Base-by-base conservation (phyloP, 1,140 invertebrate genomes). In the Nebria ingens region DNA sequence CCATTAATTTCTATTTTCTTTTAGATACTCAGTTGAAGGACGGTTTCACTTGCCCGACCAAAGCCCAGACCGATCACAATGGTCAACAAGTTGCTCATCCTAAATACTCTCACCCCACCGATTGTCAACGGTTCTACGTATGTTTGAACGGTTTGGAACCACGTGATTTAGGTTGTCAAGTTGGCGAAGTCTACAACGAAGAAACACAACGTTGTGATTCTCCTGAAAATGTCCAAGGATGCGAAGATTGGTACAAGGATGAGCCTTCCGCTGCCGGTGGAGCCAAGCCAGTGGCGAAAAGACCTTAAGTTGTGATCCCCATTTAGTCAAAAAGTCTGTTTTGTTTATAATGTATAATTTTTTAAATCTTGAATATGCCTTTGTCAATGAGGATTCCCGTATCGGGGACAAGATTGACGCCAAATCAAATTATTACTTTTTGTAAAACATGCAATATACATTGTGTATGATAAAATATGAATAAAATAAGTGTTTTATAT, bases 101-200 rank as follows among this genome's bases (percentile, higher is more conserved):
- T n/a, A 88, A 89, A 64, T 93, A 84, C 70, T 77, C 88, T 1
- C 87, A 93, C 71, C 87, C 87, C 11, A 83, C 81, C 6, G 88
- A 92, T 67, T 93, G 91, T 71, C 88, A 91, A 70, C 87, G 89
- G 56, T 89, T 91, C 77, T 91, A 93, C 67, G 88, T 92, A 4
- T 94, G 91, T 70, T 73, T 93, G 56, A 92, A 89, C 68, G 87
- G 87, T 4, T 78, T 87, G 17, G 89, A 87, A 55, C 89, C 90
- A 1, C 79, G 90, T 58, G 86, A 92, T 70, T 79, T 91, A 54
- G 87, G 88, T 19, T 93, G 91, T 72, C 81, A 83, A 64, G 78
- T 84, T 20, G 90, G 90, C 29, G 86, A 89, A 61, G 91, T 91
- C 13, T 93, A 91, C 76, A 92, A 91, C 66, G 87, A 91, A 57